These are phyloP conservation scores for Serilophus lunatus DNA, from an alignment of 2,113 vertebrate species.

Conservation along the genomic window DNA sequence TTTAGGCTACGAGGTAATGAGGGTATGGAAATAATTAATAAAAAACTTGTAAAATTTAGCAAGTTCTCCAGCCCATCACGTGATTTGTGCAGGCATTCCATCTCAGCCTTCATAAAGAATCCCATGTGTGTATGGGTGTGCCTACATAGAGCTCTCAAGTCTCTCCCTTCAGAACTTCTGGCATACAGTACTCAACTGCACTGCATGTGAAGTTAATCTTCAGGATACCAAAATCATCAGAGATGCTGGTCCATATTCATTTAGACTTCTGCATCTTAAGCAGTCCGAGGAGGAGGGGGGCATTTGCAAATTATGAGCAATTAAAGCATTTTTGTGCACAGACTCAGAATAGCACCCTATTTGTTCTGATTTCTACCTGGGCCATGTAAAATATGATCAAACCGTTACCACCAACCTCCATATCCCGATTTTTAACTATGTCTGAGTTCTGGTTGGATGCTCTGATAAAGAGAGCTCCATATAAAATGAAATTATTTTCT, in stretches of 20 bases:
- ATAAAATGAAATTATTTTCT: background rate
- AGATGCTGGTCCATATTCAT: background rate
- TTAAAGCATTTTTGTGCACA: background rate
- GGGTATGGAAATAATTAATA: background rate
- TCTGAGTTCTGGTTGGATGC: background rate
- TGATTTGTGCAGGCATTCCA: background rate
- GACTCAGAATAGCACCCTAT: background rate
- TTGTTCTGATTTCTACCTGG: background rate
- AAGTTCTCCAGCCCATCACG: background rate
- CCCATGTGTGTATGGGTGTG: background rate
- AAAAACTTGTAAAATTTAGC: background rate
- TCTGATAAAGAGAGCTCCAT: background rate
- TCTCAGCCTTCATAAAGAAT: background rate
- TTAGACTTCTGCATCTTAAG: background rate
- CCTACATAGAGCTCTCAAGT: background rate
- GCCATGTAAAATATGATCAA: background rate
- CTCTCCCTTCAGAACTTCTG: background rate
- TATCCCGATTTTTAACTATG: background rate
- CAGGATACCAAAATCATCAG: background rate
- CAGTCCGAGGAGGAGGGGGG: background rate
- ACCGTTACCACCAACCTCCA: background rate
- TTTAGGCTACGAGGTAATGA: background rate
- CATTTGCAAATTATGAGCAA: accelerated
- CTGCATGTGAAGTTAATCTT: background rate
- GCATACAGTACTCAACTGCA: background rate